Conservation (phyloP, 2,797 vertebrate species). For the Lepus oiostolus region DNA sequence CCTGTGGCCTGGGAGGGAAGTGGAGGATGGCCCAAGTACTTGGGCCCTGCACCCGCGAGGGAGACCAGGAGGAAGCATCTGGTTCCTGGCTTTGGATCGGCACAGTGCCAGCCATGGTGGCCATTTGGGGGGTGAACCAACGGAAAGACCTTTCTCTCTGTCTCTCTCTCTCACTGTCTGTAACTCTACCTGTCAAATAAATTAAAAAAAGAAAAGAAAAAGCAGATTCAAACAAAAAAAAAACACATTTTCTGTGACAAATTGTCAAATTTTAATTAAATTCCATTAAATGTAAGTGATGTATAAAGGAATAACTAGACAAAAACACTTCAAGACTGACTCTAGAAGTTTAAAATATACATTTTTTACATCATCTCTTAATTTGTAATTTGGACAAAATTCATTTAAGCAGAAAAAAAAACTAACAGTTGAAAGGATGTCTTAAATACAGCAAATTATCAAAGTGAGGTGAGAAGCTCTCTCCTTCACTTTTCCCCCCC, state of each 20-base stretch:
- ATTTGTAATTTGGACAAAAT: slow-evolving; percentile 28
- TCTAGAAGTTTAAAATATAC: background rate
- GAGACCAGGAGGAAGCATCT: too few species aligned
- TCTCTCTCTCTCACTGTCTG: too few species aligned
- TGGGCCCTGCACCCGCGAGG: too few species aligned
- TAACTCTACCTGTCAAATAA: too few species aligned
- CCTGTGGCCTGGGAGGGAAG: too few species aligned
- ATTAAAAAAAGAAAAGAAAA: background rate
- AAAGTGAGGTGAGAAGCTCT: background rate
- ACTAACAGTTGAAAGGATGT: background rate
- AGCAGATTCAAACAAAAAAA: slow-evolving; percentile 16
- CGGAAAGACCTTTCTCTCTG: too few species aligned
- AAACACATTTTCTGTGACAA: background rate
- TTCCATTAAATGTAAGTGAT: background rate
- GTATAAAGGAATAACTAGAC: background rate
- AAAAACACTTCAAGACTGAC: background rate
- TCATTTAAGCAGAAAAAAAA: background rate
- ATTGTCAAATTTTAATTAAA: slow-evolving; percentile 19
- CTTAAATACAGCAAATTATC: background rate
- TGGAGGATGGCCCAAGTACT: too few species aligned
- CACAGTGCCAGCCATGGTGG: too few species aligned
- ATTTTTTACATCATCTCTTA: background rate
- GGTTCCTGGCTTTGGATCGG: too few species aligned
- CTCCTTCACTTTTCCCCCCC: background rate
- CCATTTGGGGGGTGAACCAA: too few species aligned